Evolutionary conservation across 2,797 vertebrate genomes (phyloP), one percentile per base, ranked within the genome.

Genomic region (Gouania willdenowi): DNA sequence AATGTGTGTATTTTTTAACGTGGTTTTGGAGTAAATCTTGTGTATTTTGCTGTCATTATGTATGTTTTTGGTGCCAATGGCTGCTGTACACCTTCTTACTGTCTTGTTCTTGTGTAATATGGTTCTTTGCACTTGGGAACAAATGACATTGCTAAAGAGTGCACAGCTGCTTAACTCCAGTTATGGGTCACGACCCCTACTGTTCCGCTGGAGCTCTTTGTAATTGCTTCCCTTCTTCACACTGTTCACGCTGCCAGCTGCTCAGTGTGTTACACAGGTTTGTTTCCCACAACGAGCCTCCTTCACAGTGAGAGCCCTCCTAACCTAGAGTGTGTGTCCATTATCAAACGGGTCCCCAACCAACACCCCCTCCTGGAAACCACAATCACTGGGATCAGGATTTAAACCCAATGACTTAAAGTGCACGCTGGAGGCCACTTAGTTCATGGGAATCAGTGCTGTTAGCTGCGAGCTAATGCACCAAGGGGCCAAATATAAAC

Each of bases 361-460:
- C n/a, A n/a, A n/a, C n/a, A 42, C 31, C 26, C 53, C 3, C 23
- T 48, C 15, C 17, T 27, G 3, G 19, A 31, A 56, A 61, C 24
- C 2, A 74, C 47, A 5, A 29, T 27, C 34, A 29, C 25, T 38
- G 48, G 48, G 41, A 41, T 48, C 30, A 17, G 39, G 32, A 37
- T 32, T 30, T 21, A 30, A 19, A 53, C 19, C 26, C 30, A 26
- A n/a, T 10, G 28, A 25, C 41, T 49, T 46, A 1, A 7, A 66
- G 61, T 30, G 38, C 30, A 40, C 34, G 23, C 21, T 41, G 34
- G 22, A 49, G 48, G 48, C 48, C 41, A 32, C 32, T 48, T 42
- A 47, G 55, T 64, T 72, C 58, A 35, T 78, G 75, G 57, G 72
- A 82, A 71, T 25, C 16, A 4, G 6, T 34, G 32, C 58, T 18